phyloP scores from a whole-genome alignment of 2,797 vertebrate species.

The Notolepis coatsorum region DNA sequence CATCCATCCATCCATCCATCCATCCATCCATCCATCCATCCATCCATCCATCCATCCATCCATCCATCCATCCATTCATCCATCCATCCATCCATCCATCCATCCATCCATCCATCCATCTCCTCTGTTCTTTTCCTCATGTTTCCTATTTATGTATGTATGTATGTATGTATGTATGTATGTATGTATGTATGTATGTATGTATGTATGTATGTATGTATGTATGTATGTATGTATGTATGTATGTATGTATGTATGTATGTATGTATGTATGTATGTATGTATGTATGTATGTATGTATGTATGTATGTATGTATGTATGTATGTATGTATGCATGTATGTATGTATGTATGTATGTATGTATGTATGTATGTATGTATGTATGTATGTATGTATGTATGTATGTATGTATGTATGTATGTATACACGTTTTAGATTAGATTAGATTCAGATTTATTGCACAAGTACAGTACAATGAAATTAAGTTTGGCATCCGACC shows the following conservation, averaged over 20 bases:
- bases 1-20: background rate
- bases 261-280: too few relatives aligned
- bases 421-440: too few relatives aligned
- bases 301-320: background rate
- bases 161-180: too few relatives aligned
- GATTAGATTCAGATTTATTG: too few relatives aligned
- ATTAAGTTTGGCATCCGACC: too few relatives aligned
- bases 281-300: constrained; percentile 5
- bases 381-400: constrained; percentile 4
- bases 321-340: too few relatives aligned
- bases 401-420: too few relatives aligned
- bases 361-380: too few relatives aligned
- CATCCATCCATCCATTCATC: constrained; percentile 25
- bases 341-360: constrained; percentile 1
- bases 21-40: constrained; percentile 6
- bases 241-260: constrained; percentile 1
- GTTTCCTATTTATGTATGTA: constrained; percentile 11
- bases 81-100: constrained; percentile 14
- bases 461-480: too few relatives aligned
- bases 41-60: constrained; percentile 19
- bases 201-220: background rate
- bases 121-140: too few relatives aligned
- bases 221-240: too few relatives aligned
- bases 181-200: too few relatives aligned
- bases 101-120: constrained; percentile 23